Percentiles rank a stretch among this genome's conserved stretches.
Evolutionary conservation across 2,797 vertebrate genomes (phyloP).

Genomic region (Smutsia gigantea): DNA sequence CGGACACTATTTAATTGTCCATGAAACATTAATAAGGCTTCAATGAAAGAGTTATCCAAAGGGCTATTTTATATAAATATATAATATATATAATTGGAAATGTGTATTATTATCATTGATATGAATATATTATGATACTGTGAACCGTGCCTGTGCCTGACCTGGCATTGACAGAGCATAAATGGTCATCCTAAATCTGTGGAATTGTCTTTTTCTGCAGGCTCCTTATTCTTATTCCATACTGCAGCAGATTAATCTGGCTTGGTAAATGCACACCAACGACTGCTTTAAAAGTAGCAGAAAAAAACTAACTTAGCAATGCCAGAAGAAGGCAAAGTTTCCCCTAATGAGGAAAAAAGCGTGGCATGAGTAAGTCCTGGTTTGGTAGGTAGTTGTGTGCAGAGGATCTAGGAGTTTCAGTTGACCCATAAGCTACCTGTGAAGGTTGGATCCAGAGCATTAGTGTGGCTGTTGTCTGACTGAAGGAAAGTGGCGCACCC

Average conservation of each 20-base stretch:
- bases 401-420: not conserved
- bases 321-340: not conserved
- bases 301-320: not conserved
- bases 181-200: not conserved
- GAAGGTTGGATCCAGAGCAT: not conserved
- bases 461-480: not conserved
- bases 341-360: not conserved
- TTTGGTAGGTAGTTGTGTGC: not conserved
- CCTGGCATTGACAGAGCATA: not conserved
- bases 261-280: not conserved
- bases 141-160: not conserved
- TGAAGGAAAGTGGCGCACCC: not conserved
- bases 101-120: not conserved
- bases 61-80: not conserved
- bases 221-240: not conserved
- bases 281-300: not conserved
- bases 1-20: not conserved
- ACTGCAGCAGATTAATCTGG: not conserved
- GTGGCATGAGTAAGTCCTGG: not conserved
- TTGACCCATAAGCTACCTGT: not conserved
- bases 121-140: not conserved
- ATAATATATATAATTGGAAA: not conserved
- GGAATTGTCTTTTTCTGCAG: not conserved
- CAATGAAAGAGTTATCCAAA: not conserved
- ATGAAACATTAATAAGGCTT: not conserved